Conservation (phyloP, 2,113 vertebrate genomes). For the Gasterosteus aculeatus region DNA sequence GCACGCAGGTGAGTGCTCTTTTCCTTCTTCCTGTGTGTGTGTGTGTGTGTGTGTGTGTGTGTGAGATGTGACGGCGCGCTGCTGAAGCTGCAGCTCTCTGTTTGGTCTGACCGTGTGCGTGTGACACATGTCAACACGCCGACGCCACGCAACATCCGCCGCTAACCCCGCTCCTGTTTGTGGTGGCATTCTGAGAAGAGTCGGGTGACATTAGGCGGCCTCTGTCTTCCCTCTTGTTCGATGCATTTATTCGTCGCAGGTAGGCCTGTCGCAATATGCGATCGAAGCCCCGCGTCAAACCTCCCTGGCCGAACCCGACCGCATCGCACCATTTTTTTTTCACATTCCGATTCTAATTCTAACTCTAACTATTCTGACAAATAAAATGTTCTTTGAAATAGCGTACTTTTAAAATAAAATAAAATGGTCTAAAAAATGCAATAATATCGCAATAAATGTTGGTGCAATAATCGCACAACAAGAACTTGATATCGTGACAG, state of each 20-base stretch:
- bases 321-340: no score
- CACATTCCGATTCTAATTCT: no score
- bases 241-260: neutral
- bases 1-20: slow-evolving; percentile 89
- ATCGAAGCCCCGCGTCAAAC: no score
- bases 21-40: slow-evolving; percentile 16
- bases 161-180: neutral
- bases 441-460: no score
- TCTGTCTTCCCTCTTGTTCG: neutral
- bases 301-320: no score
- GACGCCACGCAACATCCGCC: neutral
- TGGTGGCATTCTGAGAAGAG: neutral
- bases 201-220: neutral
- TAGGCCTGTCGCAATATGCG: no score
- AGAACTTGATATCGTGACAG: no score
- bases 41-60: neutral
- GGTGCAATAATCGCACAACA: no score
- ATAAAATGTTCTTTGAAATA: no score
- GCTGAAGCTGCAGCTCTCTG: slow-evolving; percentile 1
- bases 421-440: no score
- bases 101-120: neutral
- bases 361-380: no score
- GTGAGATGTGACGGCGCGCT: neutral
- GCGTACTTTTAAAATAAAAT: no score
- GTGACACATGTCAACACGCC: neutral